A percentile compares a stretch with the other conserved stretches of the same genome.
Conservation (phyloP, 1,140 invertebrate species). For the Epicauta chinensis region DNA sequence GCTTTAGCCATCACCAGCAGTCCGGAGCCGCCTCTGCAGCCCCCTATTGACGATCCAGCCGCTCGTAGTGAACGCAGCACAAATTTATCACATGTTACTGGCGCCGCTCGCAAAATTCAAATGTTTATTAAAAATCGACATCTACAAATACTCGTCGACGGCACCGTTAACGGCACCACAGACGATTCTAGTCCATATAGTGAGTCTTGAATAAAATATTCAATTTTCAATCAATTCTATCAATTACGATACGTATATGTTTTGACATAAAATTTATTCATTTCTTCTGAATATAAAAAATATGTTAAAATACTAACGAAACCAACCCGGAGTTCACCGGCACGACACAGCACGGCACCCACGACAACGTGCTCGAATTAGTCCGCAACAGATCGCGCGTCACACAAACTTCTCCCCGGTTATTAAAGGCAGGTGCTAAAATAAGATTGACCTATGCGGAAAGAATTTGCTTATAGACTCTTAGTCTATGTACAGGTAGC, state of each 20-base stretch:
- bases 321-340: slow-evolving; percentile 18
- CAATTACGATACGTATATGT: slow-evolving; percentile 4
- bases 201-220: slow-evolving; percentile 50
- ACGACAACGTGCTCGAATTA: slow-evolving; percentile 20
- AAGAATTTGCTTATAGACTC: slow-evolving; percentile 12
- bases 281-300: neutral
- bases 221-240: neutral
- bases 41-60: slow-evolving; percentile 33
- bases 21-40: slow-evolving; percentile 17
- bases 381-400: slow-evolving; percentile 13
- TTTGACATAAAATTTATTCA: neutral
- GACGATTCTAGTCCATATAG: slow-evolving; percentile 71
- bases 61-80: slow-evolving; percentile 58
- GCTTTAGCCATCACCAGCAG: slow-evolving; percentile 6
- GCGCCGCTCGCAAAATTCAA: slow-evolving; percentile 66
- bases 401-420: slow-evolving; percentile 9
- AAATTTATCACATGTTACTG: slow-evolving; percentile 66
- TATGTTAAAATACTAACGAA: no score
- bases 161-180: slow-evolving; percentile 70
- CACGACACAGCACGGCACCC: slow-evolving; percentile 13
- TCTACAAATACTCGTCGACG: slow-evolving; percentile 70
- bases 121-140: slow-evolving; percentile 74
- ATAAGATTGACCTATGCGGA: slow-evolving; percentile 27
- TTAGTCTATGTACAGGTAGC: slow-evolving; percentile 14
- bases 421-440: slow-evolving; percentile 29